Evolutionary conservation across 2,888 invertebrate genomes (phyloP), one percentile per base, ranked within the genome.

Genomic region (Cheiracanthium punctorium): DNA sequence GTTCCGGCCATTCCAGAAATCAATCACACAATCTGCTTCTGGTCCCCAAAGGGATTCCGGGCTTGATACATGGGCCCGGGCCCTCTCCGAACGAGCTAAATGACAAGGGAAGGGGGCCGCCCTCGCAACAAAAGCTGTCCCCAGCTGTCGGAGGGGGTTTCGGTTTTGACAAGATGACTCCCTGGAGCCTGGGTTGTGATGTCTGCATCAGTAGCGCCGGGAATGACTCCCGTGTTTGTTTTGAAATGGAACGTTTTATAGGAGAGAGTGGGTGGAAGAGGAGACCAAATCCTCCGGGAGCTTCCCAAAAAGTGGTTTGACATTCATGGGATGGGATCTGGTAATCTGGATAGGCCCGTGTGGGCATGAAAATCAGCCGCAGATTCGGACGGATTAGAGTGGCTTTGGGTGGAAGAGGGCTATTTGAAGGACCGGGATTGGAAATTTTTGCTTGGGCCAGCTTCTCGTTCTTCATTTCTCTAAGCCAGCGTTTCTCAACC

Each of bases 91-190:
- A 81, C 82, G 82, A 82, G 75, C 82, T 82, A 82, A 82, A 76
- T 75, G 82, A 82, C 82, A 82, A 75, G 82, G 64, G 82, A 71
- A 52, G 69, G 29, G 48, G 48, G 65, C 64, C 64, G 2, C 2
- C 64, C n/a, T n/a, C n/a, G n/a, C n/a, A n/a, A 48, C 64, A 64
- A 24, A 72, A 48, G 48, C 67, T 52, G 81, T 67, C 71, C 79
- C 77, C 84, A 84, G 84, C 84, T 84, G 84, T 84, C 79, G 84
- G 73, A 67, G 48, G 73, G 72, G n/a, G n/a, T n/a, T n/a, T 72
- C 77, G 48, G 77, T 71, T 79, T 73, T 84, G 84, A 84, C 84
- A 73, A 77, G 84, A 84, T 84, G 84, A 84, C 84, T 84, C 82
- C 82, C 84, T 37, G 1, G 77, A 67, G 84, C 24, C 69, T 73